These are phyloP conservation scores for Saxidomus purpurata DNA, from an alignment of 1,140 invertebrate species.

Conservation along the genomic window DNA sequence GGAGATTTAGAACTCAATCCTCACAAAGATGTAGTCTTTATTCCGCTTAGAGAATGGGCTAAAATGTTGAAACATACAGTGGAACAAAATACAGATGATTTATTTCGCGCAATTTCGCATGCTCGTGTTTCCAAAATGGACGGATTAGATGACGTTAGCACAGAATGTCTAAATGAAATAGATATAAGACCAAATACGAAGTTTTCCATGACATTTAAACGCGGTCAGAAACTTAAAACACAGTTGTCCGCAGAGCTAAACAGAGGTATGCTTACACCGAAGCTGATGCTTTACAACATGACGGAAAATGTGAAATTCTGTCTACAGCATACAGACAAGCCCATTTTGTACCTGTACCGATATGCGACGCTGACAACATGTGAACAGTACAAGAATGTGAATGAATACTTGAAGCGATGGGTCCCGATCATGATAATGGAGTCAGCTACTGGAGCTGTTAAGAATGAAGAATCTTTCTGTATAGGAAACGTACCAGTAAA, in stretches of 20 bases:
- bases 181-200: slow-evolving; percentile 42
- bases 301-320: slow-evolving; percentile 74
- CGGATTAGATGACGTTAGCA: slow-evolving; percentile 53
- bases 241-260: slow-evolving; percentile 67
- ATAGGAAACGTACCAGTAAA: slow-evolving; percentile 60
- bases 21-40: slow-evolving; percentile 20
- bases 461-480: slow-evolving; percentile 51
- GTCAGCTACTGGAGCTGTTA: slow-evolving; percentile 63
- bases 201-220: slow-evolving; percentile 67
- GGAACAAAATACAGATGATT: slow-evolving; percentile 48
- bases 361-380: slow-evolving; percentile 46
- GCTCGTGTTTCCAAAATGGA: slow-evolving; percentile 31
- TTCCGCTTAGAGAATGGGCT: slow-evolving; percentile 50
- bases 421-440: slow-evolving; percentile 75
- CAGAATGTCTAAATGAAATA: slow-evolving; percentile 20
- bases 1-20: slow-evolving; percentile 4
- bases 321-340: slow-evolving; percentile 71
- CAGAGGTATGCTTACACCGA: slow-evolving; percentile 67
- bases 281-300: slow-evolving; percentile 64
- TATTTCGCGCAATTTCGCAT: not conserved
- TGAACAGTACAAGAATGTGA: slow-evolving; percentile 44
- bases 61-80: slow-evolving; percentile 13
- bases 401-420: slow-evolving; percentile 68
- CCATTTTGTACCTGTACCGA: slow-evolving; percentile 62
- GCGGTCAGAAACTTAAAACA: slow-evolving; percentile 68